Conservation (phyloP, 2,888 invertebrate genomes). For the Ariolimax columbianus region DNA sequence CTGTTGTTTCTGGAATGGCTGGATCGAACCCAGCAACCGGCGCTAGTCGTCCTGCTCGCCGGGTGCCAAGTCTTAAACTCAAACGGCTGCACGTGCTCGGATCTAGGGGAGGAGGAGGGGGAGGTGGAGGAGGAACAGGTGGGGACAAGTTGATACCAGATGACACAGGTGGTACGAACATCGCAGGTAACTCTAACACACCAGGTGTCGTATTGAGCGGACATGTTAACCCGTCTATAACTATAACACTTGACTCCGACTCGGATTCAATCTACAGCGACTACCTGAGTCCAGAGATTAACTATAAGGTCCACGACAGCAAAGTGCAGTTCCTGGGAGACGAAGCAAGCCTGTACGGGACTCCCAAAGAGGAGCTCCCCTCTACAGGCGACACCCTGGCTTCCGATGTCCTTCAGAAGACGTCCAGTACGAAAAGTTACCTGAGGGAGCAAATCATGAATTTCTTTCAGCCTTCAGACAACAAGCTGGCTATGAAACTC, state of each 20-base stretch:
- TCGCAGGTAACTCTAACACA: slow-evolving; percentile 17
- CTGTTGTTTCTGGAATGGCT: slow-evolving; percentile 44
- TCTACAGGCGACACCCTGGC: slow-evolving; percentile 80
- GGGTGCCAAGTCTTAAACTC: slow-evolving; percentile 74
- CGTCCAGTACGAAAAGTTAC: slow-evolving; percentile 77
- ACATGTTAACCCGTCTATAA: slow-evolving; percentile 73
- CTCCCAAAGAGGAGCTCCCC: slow-evolving; percentile 97
- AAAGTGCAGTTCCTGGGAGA: slow-evolving; percentile 81
- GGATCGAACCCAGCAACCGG: slow-evolving; percentile 49
- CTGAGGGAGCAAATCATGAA: slow-evolving; percentile 78
- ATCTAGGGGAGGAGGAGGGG: slow-evolving; percentile 31
- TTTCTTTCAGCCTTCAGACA: slow-evolving; percentile 98
- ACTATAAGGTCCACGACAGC: slow-evolving; percentile 69
- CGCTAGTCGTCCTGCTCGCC: slow-evolving; percentile 60
- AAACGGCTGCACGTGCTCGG: slow-evolving; percentile 64
- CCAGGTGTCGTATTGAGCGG: slow-evolving; percentile 43
- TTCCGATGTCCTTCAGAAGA: slow-evolving; percentile 32
- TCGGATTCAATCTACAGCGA: slow-evolving; percentile 74
- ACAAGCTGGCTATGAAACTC: slow-evolving; percentile 99
- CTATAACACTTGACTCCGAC: slow-evolving; percentile 75
- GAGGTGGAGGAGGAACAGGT: slow-evolving; percentile 23
- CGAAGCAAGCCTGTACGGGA: slow-evolving; percentile 98
- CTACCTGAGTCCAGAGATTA: slow-evolving; percentile 75
- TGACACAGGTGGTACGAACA: slow-evolving; percentile 9
- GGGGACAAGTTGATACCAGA: slow-evolving; percentile 21